Base-by-base conservation (phyloP, 2,797 vertebrate genomes). In the Sebastiscus tertius region DNA sequence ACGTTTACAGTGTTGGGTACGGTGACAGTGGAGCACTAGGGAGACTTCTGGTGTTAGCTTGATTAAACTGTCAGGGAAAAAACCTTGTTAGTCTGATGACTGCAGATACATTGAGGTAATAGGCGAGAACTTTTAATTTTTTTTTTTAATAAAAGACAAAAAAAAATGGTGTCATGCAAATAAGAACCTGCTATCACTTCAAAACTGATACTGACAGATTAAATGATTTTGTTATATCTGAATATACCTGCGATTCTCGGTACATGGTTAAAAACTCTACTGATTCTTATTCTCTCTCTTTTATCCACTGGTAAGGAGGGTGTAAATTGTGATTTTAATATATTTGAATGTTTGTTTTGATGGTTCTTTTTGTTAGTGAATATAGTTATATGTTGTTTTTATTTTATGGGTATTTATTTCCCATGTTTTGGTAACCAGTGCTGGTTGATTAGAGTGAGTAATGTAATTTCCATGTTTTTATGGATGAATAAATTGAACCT, bases 51-150 rank as follows among this genome's bases (percentile, higher is more conserved):
- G 75, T 84, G 89, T 85, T 82, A 89, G 90, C 82, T 81, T 93
- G 92, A 96, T 95, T 94, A 94, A 82, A 88, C 74, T 95, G 90
- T 94, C 91, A 93, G 79, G 46, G 72, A 83, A 81, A 79, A 81
- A 79, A 89, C 83, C 90, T 93, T 46, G 89, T 94, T 94, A 94
- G 90, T 61, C 73, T 69, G 58, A 62, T 78, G 81, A 85, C 79
- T 82, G 49, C 77, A 87, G 79, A 92, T 55, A 85, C 63, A 49
- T 46, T 3, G 56, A 68, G 70, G 78, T 82, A 74, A 49, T 77
- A 27, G 65, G 63, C 4, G 13, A 66, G 56, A 12, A 7, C 6
- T 55, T 79, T 64, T 6, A 13, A 22, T 67, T 63, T 22, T 69
- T 65, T 60, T 31, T 65, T 64, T 29, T 12, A 2, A 39, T 33